phyloP scores from a whole-genome alignment of 2,113 vertebrate genomes.

The Erinaceus europaeus region DNA sequence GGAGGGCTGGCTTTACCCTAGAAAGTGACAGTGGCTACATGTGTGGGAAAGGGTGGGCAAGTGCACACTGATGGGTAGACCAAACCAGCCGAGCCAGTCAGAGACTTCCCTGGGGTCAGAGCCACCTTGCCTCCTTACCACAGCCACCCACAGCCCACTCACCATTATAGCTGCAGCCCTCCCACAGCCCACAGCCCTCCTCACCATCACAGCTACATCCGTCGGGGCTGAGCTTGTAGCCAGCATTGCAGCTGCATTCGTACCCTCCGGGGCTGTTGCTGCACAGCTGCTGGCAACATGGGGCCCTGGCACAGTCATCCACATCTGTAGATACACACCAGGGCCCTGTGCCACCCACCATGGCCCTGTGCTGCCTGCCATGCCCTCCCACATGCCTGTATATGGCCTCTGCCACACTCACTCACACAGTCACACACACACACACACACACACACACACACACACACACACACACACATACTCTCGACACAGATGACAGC shows the following conservation, averaged over 20 bases:
- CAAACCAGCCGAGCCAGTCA: too few species aligned
- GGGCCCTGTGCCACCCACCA: background rate
- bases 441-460: too few species aligned
- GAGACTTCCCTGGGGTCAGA: too few species aligned
- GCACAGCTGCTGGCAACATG: slow-evolving; percentile 94
- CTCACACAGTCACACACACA: rapidly evolving
- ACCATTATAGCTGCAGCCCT: background rate
- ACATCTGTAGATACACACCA: slow-evolving; percentile 82
- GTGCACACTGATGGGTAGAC: too few species aligned
- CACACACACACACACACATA: rapidly evolving
- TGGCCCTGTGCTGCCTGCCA: rapidly evolving
- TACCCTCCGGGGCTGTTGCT: slow-evolving; percentile 94
- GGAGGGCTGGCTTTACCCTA: too few species aligned
- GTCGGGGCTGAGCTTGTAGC: slow-evolving; percentile 86
- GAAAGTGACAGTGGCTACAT: too few species aligned
- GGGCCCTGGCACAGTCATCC: slow-evolving; percentile 87
- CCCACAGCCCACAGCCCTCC: background rate
- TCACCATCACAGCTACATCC: slow-evolving; percentile 80
- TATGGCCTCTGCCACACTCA: background rate
- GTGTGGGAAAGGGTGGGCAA: too few species aligned
- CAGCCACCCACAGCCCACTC: too few species aligned
- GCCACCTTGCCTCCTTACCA: too few species aligned
- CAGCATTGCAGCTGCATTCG: slow-evolving; percentile 91
- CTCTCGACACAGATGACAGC: background rate
- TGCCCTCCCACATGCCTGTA: too few species aligned